These are phyloP conservation scores for Hypercompe scribonia DNA, from an alignment of 2,888 invertebrate genomes.

Conservation along the genomic window DNA sequence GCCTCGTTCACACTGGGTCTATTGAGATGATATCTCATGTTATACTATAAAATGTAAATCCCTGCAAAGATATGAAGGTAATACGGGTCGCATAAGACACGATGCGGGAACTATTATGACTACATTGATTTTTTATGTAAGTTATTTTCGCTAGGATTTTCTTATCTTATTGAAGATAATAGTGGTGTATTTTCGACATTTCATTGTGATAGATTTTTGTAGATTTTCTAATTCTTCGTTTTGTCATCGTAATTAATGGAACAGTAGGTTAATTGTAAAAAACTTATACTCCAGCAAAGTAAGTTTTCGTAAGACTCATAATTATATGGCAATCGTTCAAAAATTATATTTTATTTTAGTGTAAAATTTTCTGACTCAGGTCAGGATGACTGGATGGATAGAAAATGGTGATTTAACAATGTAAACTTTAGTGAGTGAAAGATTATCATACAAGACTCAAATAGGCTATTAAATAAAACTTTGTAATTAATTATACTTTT, in stretches of 20 bases:
- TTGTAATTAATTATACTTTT: neutral
- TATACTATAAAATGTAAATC: conserved; percentile 43
- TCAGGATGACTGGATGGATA: neutral
- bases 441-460: too few relatives aligned
- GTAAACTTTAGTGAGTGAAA: too few relatives aligned
- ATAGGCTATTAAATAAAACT: neutral
- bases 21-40: conserved; percentile 32
- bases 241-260: neutral
- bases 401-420: too few relatives aligned
- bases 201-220: too few relatives aligned
- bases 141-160: conserved; percentile 15
- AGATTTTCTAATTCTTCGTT: neutral
- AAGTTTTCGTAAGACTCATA: too few relatives aligned
- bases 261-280: neutral
- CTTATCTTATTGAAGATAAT: neutral
- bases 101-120: conserved; percentile 29
- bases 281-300: neutral
- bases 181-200: too few relatives aligned
- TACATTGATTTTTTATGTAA: conserved; percentile 35
- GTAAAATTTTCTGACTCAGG: neutral
- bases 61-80: conserved; percentile 41
- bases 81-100: conserved; percentile 37
- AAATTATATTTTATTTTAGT: neutral
- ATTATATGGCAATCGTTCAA: neutral
- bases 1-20: conserved; percentile 63